Base-by-base conservation (phyloP, 2,113 vertebrate genomes). In the Tauraco erythrolophus region DNA sequence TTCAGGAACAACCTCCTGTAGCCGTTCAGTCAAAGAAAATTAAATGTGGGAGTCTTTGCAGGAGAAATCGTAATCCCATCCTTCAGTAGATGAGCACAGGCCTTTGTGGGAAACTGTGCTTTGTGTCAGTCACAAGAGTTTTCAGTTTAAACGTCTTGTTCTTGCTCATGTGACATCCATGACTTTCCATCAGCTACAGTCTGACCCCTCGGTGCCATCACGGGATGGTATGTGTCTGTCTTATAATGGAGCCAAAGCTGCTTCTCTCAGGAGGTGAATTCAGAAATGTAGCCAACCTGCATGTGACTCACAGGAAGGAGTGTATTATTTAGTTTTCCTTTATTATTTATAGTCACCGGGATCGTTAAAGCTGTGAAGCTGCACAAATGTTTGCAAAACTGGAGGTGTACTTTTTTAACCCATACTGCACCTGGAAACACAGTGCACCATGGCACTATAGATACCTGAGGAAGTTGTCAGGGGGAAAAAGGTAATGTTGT, bases 241-340 rank as follows among this genome's bases (percentile, higher is more conserved):
- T 51, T 35, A 41, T 7, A 86, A 64, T 19, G 28, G 17, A 76
- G 33, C 10, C 33, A 80, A 57, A 84, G 58, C 61, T 87, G 2
- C 39, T 84, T 84, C 64, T 94, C 13, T 92, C 54, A 28, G 45
- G 37, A 80, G 50, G 45, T 74, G 24, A 89, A 77, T 77, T 94
- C 58, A 54, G 5, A 95, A 92, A 56, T 39, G 15, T 28, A 86
- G 25, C 35, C 50, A 81, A 37, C 13, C 39, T 77, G 25, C 78
- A 30, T 11, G 14, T 87, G 33, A 70, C 31, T 93, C 62, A 61
- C 19, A 56, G 41, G 24, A 74, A 90, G 37, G 31, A 93, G 56
- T 51, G 11, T 78, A 82, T 96, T 93, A 77, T 75, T 93, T 79
- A 87, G 69, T 72, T 93, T 66, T 19, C 28, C 53, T 95, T 90